Evolutionary conservation across 2,888 invertebrate genomes (phyloP).

Genomic region (Lacanobia oleracea): DNA sequence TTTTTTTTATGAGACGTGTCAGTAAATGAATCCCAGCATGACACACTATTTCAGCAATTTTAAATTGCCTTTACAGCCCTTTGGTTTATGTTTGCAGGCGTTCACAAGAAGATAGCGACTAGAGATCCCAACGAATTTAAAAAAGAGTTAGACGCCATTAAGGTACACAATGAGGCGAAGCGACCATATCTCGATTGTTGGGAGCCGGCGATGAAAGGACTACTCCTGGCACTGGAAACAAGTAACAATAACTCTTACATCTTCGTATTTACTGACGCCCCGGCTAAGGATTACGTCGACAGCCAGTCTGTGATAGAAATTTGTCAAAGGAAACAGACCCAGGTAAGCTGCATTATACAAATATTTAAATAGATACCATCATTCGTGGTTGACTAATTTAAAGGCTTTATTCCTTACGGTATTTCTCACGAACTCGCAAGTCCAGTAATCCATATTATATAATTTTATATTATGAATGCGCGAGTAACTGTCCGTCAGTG

Average conservation of each 20-base stretch:
- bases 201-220: conserved; percentile 66
- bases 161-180: not conserved
- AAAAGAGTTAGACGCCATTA: not conserved
- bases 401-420: too few relatives aligned
- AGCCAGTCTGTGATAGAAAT: conserved; percentile 56
- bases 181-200: conserved; percentile 56
- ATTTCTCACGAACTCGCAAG: too few relatives aligned
- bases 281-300: conserved; percentile 64
- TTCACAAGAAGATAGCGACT: not conserved
- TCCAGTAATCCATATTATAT: too few relatives aligned
- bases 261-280: conserved; percentile 73
- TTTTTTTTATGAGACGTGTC: too few relatives aligned
- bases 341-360: conserved; percentile 52
- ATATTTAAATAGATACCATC: too few relatives aligned
- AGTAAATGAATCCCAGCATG: too few relatives aligned
- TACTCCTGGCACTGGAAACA: conserved; percentile 59
- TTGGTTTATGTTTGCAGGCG: not conserved
- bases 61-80: not conserved
- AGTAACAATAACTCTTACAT: conserved; percentile 68
- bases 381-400: too few relatives aligned
- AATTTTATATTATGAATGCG: too few relatives aligned
- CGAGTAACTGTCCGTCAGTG: too few relatives aligned
- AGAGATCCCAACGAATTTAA: not conserved
- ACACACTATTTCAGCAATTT: not conserved
- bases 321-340: conserved; percentile 66